phyloP scores from a whole-genome alignment of 2,113 vertebrate species.

The Campylomormyrus tamandua region DNA sequence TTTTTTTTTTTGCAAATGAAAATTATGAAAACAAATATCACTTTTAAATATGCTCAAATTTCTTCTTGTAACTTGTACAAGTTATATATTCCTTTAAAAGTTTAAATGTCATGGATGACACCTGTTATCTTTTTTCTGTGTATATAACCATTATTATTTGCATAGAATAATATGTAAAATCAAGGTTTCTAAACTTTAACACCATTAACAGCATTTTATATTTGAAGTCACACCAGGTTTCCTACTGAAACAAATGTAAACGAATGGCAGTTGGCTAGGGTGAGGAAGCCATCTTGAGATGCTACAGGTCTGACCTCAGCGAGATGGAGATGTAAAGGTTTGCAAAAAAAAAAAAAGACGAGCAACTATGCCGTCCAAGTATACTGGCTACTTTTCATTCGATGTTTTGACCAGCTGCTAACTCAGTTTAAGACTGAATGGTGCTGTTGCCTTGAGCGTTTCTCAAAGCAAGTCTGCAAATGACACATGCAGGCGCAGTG shows the following conservation, averaged over 20 bases:
- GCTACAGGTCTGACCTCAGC: neutral
- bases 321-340: neutral
- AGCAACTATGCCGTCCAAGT: neutral
- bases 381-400: neutral
- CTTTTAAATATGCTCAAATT: neutral
- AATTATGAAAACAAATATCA: neutral
- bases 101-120: neutral
- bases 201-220: neutral
- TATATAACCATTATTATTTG: neutral
- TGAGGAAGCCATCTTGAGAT: neutral
- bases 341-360: neutral
- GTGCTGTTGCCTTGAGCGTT: neutral
- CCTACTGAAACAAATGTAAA: neutral
- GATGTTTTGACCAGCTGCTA: neutral
- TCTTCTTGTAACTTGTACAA: neutral
- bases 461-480: neutral
- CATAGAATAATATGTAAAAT: neutral
- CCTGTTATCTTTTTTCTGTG: neutral
- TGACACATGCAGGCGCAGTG: neutral
- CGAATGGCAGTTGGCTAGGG: neutral
- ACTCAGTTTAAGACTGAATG: neutral
- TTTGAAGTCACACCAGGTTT: neutral
- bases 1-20: neutral
- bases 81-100: neutral
- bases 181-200: neutral